Evolutionary conservation across 2,888 invertebrate genomes (phyloP), one percentile per base, ranked within the genome.

Genomic region (Harpalus rufipes): DNA sequence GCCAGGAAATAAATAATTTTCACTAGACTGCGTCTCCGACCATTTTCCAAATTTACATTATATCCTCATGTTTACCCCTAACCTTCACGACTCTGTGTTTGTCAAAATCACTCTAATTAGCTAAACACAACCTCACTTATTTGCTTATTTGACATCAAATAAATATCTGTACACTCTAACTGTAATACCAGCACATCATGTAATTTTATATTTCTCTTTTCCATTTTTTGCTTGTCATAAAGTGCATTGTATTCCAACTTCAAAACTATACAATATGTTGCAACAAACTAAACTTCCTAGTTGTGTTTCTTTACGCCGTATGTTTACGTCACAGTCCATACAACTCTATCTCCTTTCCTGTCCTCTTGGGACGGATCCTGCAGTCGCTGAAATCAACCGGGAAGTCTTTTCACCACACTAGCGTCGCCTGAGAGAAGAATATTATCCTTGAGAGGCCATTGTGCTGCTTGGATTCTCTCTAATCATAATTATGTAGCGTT

Each of bases 391-490:
- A 78, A 78, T 56, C 78, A 56, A 12, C 51, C 25, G 78, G 51
- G 14, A 78, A 78, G n/a, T 14, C 51, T 32, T 76, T 78, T 78
- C 78, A 41, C 44, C 14, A 18, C 14, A 18, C n/a, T 10, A 32
- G 78, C 58, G n/a, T 78, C 32, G 78, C 78, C 56, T 78, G 78
- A 25, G 78, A 61, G 61, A 80, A 59, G 79, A 80, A 61, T 80
- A 80, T 80, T 80, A 80, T 80, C 79, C 79, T 80, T 80, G 79
- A 80, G 61, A 39, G 79, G 58, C 79, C 59, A 80, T 80, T 80
- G 79, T 80, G 61, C 79, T 10, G 56, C 78, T 56, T 56, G 78
- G 78, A 56, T 56, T 56, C 56, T 58, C 58, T 59, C 25, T 80
- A 80, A 80, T 80, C 58, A 80, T 80, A 80, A 80, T 80, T 80